phyloP scores from a whole-genome alignment of 2,113 vertebrate genomes.

The Oncorhynchus mykiss region DNA sequence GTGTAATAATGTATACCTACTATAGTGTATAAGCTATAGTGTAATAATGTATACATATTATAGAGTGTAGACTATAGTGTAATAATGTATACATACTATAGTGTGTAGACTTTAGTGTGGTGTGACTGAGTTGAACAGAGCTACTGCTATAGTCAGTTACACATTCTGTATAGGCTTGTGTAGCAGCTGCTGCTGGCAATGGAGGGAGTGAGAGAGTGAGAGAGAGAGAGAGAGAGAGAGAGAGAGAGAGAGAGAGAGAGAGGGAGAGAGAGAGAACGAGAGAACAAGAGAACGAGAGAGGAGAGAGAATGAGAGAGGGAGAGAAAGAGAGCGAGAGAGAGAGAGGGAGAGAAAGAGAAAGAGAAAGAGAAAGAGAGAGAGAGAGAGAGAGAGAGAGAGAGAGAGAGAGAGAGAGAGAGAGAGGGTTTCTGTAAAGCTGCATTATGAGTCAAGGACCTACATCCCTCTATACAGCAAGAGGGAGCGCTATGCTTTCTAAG shows the following conservation, averaged over 20 bases:
- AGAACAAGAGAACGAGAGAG: background rate
- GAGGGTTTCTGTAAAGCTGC: conserved; percentile 10
- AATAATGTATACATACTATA: too few relatives aligned
- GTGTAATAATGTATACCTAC: too few relatives aligned
- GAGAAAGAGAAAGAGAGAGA: background rate
- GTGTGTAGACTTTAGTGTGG: conserved; percentile 13
- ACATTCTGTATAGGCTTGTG: conserved; percentile 45
- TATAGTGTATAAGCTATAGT: too few relatives aligned
- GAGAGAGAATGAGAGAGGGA: too few relatives aligned
- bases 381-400: background rate
- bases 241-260: background rate
- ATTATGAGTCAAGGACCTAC: conserved; percentile 21
- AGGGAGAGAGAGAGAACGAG: background rate
- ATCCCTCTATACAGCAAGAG: background rate
- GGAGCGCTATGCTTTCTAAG: background rate
- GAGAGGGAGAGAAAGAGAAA: background rate
- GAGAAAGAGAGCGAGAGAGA: background rate
- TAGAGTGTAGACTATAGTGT: too few relatives aligned
- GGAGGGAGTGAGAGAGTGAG: background rate
- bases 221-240: background rate
- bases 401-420: background rate
- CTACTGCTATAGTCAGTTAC: conserved; percentile 42
- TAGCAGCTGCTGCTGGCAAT: conserved; percentile 38
- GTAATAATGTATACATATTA: too few relatives aligned
- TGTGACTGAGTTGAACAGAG: conserved; percentile 20